These are phyloP conservation scores for Toxotes chatareus DNA, from an alignment of 2,113 vertebrate species.

Conservation along the genomic window DNA sequence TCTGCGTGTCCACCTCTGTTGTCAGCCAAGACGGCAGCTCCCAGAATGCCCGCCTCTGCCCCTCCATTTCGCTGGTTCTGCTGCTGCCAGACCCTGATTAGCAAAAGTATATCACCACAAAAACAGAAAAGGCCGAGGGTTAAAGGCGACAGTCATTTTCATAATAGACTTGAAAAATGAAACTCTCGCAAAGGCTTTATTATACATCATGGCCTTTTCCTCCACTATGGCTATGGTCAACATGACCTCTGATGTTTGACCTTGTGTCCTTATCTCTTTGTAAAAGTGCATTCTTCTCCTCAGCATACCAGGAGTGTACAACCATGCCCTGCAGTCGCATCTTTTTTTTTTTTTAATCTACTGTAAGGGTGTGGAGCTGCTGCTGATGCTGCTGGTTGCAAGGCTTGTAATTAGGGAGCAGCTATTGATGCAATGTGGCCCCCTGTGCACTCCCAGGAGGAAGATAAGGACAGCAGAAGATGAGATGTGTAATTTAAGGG, in stretches of 20 bases:
- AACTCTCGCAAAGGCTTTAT: conserved; percentile 29
- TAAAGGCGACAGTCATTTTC: conserved; percentile 51
- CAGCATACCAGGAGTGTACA: neutral
- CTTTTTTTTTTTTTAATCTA: conserved; percentile 19
- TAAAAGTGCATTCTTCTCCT: conserved; percentile 26
- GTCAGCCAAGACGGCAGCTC: conserved; percentile 56
- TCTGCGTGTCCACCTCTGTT: conserved; percentile 43
- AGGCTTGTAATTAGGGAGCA: conserved; percentile 57
- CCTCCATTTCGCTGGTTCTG: conserved; percentile 21
- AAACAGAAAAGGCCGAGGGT: conserved; percentile 42
- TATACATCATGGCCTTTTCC: conserved; percentile 17
- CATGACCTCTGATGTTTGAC: conserved; percentile 37
- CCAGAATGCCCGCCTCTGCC: conserved; percentile 29
- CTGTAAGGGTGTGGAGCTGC: conserved; percentile 32
- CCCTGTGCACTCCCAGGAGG: conserved; percentile 20
- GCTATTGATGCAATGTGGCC: conserved; percentile 53
- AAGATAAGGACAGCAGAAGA: conserved; percentile 61
- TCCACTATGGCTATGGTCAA: conserved; percentile 3
- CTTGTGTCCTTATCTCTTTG: conserved; percentile 14
- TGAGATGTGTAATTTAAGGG: conserved; percentile 47
- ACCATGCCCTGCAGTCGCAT: conserved; percentile 30
- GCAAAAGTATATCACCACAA: conserved; percentile 31
- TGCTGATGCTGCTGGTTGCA: conserved; percentile 34
- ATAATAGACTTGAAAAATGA: conserved; percentile 34
- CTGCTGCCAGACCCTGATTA: conserved; percentile 43